Evolutionary conservation across 2,888 invertebrate species (phyloP), one percentile per base, ranked within the genome.

Genomic region (Pherbina coryleti): DNA sequence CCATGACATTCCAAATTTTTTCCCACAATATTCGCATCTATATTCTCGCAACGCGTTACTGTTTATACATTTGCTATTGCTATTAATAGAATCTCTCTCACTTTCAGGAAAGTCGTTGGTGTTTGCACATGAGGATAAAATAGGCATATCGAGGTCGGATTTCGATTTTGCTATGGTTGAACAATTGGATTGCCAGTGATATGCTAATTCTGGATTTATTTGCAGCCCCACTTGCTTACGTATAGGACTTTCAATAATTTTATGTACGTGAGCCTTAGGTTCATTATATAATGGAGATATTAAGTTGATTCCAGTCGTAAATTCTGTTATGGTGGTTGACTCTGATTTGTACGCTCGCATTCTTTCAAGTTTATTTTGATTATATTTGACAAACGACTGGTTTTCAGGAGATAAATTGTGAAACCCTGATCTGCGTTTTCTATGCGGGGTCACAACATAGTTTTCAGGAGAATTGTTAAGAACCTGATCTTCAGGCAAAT

Each of bases 1-100:
- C 96, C 96, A 96, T 78, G 96, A 96, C 96, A 96, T 96, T 79
- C 96, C 96, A 85, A 96, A 96, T 89, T 96, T 96, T 90, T 96
- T 96, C 77, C 96, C 96, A 89, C 96, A 96, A 89, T 96, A 96
- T 87, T 95, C 95, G 88, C 96, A 96, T 79, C 96, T 93, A 88
- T 96, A 96, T 88, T 96, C 96, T 77, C 96, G 92, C 64, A 95
- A 95, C 71, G 95, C 94, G 80, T 91, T 92, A 87, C 80, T 77
- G 62, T 79, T 82, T 75, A 75, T 44, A 76, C 66, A 64, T 84
- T 84, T 80, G 87, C 84, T 66, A 11, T 9, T 22, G 37, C 34
- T 66, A 37, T 31, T 75, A 19, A 34, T 17, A 17, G 67, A 34
- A 34, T 75, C 67, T 64, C 64, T 28, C 19, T 64, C 74, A 53